phyloP scores from a whole-genome alignment of 2,888 invertebrate species.

The Lepidochitona cinerea region DNA sequence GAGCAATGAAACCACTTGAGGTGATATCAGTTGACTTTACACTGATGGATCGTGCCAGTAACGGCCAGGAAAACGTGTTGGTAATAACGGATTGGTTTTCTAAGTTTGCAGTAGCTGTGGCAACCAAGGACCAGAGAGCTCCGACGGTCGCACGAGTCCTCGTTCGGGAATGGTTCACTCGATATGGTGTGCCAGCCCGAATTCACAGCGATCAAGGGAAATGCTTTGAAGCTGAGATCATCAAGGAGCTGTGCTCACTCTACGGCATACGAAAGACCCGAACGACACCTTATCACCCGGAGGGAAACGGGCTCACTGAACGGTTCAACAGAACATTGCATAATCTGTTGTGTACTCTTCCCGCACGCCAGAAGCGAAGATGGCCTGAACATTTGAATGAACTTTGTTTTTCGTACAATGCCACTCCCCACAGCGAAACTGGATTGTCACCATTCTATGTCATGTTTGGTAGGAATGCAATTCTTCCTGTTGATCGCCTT shows the following conservation, averaged over 20 bases:
- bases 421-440: background rate
- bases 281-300: constrained; percentile 24
- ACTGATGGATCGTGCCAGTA: background rate
- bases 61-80: background rate
- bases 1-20: background rate
- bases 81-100: background rate
- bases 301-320: constrained; percentile 17
- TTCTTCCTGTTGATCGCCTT: background rate
- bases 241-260: too few relatives aligned
- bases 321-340: constrained; percentile 23
- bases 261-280: too few relatives aligned
- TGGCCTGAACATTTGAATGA: constrained; percentile 16
- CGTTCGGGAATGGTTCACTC: too few relatives aligned
- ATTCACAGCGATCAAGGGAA: too few relatives aligned
- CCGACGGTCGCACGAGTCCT: constrained; percentile 15
- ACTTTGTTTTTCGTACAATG: constrained; percentile 8
- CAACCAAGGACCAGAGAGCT: constrained; percentile 17
- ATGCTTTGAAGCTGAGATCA: too few relatives aligned
- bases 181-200: too few relatives aligned
- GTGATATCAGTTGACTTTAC: background rate
- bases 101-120: constrained; percentile 3
- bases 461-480: background rate
- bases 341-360: constrained; percentile 11
- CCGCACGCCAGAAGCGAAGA: constrained; percentile 4
- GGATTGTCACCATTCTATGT: constrained; percentile 6